A percentile compares a stretch with the other conserved stretches of the same genome.
Conservation (phyloP, 2,888 invertebrate species). For the Fabriciana adippe region DNA sequence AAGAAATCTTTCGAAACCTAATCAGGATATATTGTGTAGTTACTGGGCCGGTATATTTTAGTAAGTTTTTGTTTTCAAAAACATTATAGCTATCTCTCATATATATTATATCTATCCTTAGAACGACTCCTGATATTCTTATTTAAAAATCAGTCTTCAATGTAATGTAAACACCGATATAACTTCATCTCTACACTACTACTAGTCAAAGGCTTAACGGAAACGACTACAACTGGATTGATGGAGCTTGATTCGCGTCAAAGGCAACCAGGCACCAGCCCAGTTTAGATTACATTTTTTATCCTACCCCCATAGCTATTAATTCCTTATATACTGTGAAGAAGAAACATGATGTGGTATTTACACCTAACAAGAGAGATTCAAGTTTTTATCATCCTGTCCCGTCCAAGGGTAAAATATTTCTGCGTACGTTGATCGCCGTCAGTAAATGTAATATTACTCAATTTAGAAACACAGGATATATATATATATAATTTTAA, state of each 20-base stretch:
- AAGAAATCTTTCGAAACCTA: too few species aligned
- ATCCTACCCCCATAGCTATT: conserved; percentile 16
- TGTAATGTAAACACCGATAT: too few species aligned
- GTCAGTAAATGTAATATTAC: background rate
- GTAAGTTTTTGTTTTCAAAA: too few species aligned
- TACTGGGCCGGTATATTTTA: too few species aligned
- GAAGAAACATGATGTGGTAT: conserved; percentile 12
- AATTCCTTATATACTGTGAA: conserved; percentile 11
- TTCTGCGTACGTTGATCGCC: background rate
- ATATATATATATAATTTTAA: too few species aligned
- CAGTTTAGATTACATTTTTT: conserved; percentile 21
- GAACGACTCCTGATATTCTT: conserved; percentile 13
- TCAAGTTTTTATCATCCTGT: conserved; percentile 26
- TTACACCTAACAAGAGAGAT: conserved; percentile 12
- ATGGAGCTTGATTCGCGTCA: conserved; percentile 14
- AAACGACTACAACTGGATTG: conserved; percentile 28
- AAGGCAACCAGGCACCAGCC: conserved; percentile 14
- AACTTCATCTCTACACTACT: conserved; percentile 15
- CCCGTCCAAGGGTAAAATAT: background rate
- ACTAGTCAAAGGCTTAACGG: conserved; percentile 33
- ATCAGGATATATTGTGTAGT: too few species aligned
- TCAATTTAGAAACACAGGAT: background rate
- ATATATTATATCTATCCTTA: too few species aligned
- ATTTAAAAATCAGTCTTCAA: too few species aligned
- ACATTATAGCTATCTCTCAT: too few species aligned